These are phyloP conservation scores for Lates calcarifer DNA, from an alignment of 2,113 vertebrate genomes.

Conservation along the genomic window DNA sequence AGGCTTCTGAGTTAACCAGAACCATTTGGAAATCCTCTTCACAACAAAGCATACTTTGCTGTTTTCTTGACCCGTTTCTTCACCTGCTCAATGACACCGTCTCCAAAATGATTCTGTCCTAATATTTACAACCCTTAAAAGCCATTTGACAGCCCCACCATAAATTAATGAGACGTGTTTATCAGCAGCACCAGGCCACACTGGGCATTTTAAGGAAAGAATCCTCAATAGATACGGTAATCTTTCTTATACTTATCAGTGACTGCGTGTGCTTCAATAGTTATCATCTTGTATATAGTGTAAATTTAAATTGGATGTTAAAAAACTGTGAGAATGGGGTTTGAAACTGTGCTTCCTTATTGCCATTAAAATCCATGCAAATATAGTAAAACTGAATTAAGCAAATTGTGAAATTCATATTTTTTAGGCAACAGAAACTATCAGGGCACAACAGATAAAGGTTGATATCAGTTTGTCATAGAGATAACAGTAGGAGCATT, in stretches of 20 bases:
- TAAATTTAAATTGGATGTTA: not conserved
- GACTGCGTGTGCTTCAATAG: constrained; percentile 3
- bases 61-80: constrained; percentile 36
- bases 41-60: constrained; percentile 28
- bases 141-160: constrained; percentile 55
- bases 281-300: not conserved
- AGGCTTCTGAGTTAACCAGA: not conserved
- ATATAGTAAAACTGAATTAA: not conserved
- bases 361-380: not conserved
- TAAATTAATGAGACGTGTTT: constrained; percentile 64
- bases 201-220: constrained; percentile 41
- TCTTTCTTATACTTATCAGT: not conserved
- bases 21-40: not conserved
- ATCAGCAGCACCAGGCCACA: constrained; percentile 33
- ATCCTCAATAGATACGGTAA: constrained; percentile 21
- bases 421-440: not conserved
- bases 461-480: constrained; percentile 24
- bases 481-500: not conserved
- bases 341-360: not conserved
- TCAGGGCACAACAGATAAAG: constrained; percentile 7
- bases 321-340: not conserved
- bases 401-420: not conserved
- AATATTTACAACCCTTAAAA: constrained; percentile 72
- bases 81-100: constrained; percentile 27
- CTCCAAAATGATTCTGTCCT: constrained; percentile 51